A percentile compares a stretch with the other conserved stretches of the same genome.
phyloP scores from a whole-genome alignment of 2,113 vertebrate genomes.

The Gobio gobio region DNA sequence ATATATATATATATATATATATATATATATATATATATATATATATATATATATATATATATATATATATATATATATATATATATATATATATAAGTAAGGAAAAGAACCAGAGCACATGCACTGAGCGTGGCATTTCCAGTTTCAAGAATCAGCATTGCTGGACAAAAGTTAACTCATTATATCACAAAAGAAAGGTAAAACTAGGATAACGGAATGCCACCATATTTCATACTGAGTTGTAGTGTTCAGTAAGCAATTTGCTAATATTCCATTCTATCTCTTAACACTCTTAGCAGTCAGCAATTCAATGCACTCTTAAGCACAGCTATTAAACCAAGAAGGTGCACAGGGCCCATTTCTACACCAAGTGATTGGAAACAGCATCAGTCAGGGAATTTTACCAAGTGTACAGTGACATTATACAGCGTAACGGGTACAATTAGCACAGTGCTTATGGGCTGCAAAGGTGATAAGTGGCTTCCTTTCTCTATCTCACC shows the following conservation, averaged over 20 bases:
- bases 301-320: conserved; percentile 15
- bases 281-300: conserved; percentile 4
- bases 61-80: no score
- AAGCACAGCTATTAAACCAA: conserved; percentile 38
- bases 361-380: background rate
- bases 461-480: conserved; percentile 43
- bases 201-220: background rate
- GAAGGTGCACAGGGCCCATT: conserved; percentile 11
- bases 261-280: conserved; percentile 6
- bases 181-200: background rate
- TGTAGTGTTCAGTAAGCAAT: background rate
- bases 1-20: no score
- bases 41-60: no score
- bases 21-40: no score
- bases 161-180: background rate
- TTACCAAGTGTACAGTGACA: conserved; percentile 22
- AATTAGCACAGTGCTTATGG: conserved; percentile 41
- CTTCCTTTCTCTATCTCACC: conserved; percentile 18
- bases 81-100: no score
- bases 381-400: conserved; percentile 34
- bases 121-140: background rate
- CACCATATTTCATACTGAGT: background rate
- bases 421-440: background rate
- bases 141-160: background rate
- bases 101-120: background rate